Base-by-base conservation (phyloP, 1,140 invertebrate genomes). In the Apis dorsata region DNA sequence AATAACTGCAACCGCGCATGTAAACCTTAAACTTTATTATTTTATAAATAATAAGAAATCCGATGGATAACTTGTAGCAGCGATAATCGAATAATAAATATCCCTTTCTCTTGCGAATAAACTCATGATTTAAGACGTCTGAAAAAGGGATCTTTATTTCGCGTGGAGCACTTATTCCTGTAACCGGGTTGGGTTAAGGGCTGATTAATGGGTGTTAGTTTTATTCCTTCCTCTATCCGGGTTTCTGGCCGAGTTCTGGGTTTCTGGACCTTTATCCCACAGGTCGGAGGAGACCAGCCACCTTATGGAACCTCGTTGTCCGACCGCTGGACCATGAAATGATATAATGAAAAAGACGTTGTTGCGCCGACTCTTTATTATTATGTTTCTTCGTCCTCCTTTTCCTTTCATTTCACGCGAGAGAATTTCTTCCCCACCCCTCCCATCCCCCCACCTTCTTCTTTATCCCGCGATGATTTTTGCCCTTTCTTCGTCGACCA, bases 151-250 rank as follows among this genome's bases (percentile, higher is more conserved):
- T 91, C 91, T 92, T 93, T 91, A 92, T 92, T 91, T 91, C 82
- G 83, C 86, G 75, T 76, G 71, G 65, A 81, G 74, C 80, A 71
- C 88, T 91, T 89, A 90, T 91, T 91, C 90, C 85, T 86, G 77
- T 80, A 74, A 75, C 81, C 82, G 63, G 66, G 59, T 79, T 73
- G 86, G 89, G 89, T 89, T 85, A 88, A 89, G 88, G 87, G 86
- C 89, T 93, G 92, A 92, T 93, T 93, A 93, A 93, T 92, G 91
- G 91, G 88, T 89, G 84, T 92, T 91, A 91, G 91, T 92, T 92
- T 92, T 92, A 93, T 93, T 93, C 90, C 86, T 85, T 88, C 81
- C 72, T 66, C 55, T 17, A 0, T 15, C 62, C 68, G 71, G 69
- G 78, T 72, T 86, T 77, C 70, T 83, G 76, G 78, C 74, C 70